Evolutionary conservation across 1,140 invertebrate species (phyloP).

Genomic region (Lepidostoma basale): DNA sequence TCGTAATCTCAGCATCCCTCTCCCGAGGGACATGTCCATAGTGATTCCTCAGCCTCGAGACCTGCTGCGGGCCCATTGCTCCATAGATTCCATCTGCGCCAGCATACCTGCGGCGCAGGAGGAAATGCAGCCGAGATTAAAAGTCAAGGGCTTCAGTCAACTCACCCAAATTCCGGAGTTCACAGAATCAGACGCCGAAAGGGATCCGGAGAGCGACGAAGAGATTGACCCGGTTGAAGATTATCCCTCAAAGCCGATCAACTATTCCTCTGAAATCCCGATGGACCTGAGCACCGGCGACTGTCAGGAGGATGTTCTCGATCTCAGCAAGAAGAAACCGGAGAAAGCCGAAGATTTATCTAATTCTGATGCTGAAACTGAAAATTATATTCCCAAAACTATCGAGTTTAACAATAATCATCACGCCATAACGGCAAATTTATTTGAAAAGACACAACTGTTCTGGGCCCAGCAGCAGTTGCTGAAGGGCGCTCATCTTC

Average conservation of each 20-base stretch:
- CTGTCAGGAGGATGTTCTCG: slow-evolving; percentile 73
- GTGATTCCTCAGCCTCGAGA: slow-evolving; percentile 42
- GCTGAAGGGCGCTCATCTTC: slow-evolving; percentile 62
- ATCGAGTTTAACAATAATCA: slow-evolving; percentile 52
- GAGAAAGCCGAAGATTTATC: slow-evolving; percentile 56
- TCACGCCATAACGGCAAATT: slow-evolving; percentile 46
- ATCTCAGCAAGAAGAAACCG: slow-evolving; percentile 82
- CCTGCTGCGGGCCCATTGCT: slow-evolving; percentile 40
- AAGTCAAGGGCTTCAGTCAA: slow-evolving; percentile 68
- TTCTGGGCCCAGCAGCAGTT: slow-evolving; percentile 66
- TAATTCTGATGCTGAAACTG: slow-evolving; percentile 49
- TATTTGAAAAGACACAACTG: slow-evolving; percentile 53
- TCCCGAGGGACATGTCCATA: slow-evolving; percentile 43
- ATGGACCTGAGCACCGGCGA: slow-evolving; percentile 75
- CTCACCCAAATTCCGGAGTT: slow-evolving; percentile 63
- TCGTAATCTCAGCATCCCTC: slow-evolving; percentile 26
- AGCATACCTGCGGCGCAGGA: slow-evolving; percentile 46
- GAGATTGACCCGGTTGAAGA: slow-evolving; percentile 35
- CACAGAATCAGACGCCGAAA: slow-evolving; percentile 54
- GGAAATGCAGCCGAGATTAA: slow-evolving; percentile 60
- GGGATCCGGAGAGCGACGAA: slow-evolving; percentile 49
- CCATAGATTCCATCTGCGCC: slow-evolving; percentile 37
- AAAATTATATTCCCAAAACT: slow-evolving; percentile 47
- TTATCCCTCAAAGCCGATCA: slow-evolving; percentile 46
- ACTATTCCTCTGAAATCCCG: slow-evolving; percentile 64